Conservation (phyloP, 2,888 invertebrate genomes). For the Orthonevra nobilis region DNA sequence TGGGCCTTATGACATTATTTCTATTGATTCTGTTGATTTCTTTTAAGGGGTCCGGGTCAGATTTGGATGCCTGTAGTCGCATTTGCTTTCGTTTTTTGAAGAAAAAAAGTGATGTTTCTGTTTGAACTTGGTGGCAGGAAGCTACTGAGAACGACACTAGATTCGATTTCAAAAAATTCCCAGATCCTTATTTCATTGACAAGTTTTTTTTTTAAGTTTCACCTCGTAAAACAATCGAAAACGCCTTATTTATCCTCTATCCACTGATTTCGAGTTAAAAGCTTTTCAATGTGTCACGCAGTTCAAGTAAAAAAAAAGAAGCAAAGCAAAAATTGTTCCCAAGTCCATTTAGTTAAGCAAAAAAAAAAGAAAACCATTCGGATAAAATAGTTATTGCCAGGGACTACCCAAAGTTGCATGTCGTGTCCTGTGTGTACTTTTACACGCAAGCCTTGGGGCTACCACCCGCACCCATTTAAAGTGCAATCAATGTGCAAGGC, state of each 20-base stretch:
- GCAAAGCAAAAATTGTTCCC: constrained; percentile 3
- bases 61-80: no score
- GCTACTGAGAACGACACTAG: no score
- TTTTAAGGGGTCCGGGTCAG: no score
- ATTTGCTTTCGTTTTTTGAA: no score
- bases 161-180: no score
- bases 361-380: constrained; percentile 44
- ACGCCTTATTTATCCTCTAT: not conserved
- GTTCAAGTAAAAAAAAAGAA: constrained; percentile 8
- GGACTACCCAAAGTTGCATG: constrained; percentile 34
- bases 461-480: constrained; percentile 54
- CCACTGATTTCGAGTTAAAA: constrained; percentile 48
- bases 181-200: no score
- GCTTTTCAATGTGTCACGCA: constrained; percentile 57
- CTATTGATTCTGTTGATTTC: no score
- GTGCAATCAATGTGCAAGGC: constrained; percentile 59
- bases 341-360: constrained; percentile 52
- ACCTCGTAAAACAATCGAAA: no score
- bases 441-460: constrained; percentile 42
- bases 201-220: no score
- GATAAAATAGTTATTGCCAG: constrained; percentile 36
- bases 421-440: constrained; percentile 13
- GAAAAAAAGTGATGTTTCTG: no score
- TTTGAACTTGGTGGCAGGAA: no score
- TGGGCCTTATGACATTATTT: no score